Base-by-base conservation (phyloP, 2,113 vertebrate species). In the Ammospiza caudacuta region DNA sequence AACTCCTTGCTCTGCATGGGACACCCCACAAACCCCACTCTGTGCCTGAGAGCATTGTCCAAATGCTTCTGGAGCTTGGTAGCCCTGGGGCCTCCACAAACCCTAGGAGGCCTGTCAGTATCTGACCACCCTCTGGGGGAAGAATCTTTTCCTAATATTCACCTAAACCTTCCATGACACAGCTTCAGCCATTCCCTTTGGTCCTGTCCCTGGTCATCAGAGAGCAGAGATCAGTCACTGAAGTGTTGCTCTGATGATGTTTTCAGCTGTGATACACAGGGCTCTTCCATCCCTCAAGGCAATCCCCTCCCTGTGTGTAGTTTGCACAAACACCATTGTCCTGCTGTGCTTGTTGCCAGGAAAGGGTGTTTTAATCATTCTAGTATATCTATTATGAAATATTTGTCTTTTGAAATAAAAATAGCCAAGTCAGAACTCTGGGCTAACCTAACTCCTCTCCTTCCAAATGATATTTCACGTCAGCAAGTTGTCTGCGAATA, bases 351-450 rank as follows among this genome's bases (percentile, higher is more conserved):
- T 44, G 52, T 55, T 88, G 33, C 82, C 79, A 92, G 72, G 76
- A 80, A 96, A 89, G 79, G 33, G 44, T 68, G 61, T 92, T 92
- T 92, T 70, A 91, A 93, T 66, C 63, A 23, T 59, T 62, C 43
- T 18, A 35, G 33, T 46, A 24, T 1, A 4, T 55, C 43, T 72
- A 25, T 83, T 67, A 89, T 35, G 41, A 95, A 78, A 80, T 52
- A 82, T 77, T 92, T 89, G 43, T 20, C 72, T 91, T 89, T 46
- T 5, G 1, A 68, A 78, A 79, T 44, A 87, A 87, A 95, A 95
- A 79, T 64, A 91, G 52, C 62, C 24, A 21, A 14, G 84, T 28
- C 29, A 54, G 63, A 47, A 73, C 63, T 80, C 46, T 63, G 81
- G 55, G 41, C 31, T 75, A 84, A 69, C 46, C 37, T 22, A 54